Evolutionary conservation across 92 coral and sea anemone genomes (phyloP).

Genomic region (Epizoanthus illoricatus): DNA sequence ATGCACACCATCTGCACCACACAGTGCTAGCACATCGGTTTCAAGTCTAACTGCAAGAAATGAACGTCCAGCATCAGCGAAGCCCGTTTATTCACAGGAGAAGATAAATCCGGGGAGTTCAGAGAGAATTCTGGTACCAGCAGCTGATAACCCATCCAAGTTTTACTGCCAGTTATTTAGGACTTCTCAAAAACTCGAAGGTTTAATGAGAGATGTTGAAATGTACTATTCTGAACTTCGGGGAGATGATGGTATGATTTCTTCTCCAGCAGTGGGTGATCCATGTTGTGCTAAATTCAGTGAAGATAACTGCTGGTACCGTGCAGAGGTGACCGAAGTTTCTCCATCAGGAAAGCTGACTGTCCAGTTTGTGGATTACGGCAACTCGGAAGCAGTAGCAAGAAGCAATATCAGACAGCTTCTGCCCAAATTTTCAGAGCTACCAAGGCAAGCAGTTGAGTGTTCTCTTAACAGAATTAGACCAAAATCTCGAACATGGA

Average conservation of each 20-base stretch:
- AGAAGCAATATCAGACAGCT: constrained; percentile 68
- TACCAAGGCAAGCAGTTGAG: constrained; percentile 85
- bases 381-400: constrained; percentile 77
- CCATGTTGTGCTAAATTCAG: constrained; percentile 91
- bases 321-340: constrained; percentile 69
- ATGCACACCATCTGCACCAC: background rate
- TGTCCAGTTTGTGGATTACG: constrained; percentile 90
- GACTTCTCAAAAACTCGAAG: constrained; percentile 63
- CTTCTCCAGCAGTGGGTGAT: constrained; percentile 81
- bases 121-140: constrained; percentile 76
- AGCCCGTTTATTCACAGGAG: constrained; percentile 53
- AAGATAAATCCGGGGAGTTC: constrained; percentile 61
- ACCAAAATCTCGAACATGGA: constrained; percentile 72
- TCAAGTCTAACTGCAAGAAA: background rate
- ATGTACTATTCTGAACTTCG: constrained; percentile 67
- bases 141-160: constrained; percentile 67
- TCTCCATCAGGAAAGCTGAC: constrained; percentile 49
- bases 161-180: constrained; percentile 86
- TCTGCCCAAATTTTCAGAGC: constrained; percentile 78
- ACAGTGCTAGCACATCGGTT: background rate
- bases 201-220: constrained; percentile 71
- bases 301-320: constrained; percentile 92
- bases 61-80: constrained; percentile 1
- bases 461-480: constrained; percentile 80
- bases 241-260: constrained; percentile 77